Conservation (phyloP, 2,888 invertebrate genomes). For the Chaitophorus viminalis region DNA sequence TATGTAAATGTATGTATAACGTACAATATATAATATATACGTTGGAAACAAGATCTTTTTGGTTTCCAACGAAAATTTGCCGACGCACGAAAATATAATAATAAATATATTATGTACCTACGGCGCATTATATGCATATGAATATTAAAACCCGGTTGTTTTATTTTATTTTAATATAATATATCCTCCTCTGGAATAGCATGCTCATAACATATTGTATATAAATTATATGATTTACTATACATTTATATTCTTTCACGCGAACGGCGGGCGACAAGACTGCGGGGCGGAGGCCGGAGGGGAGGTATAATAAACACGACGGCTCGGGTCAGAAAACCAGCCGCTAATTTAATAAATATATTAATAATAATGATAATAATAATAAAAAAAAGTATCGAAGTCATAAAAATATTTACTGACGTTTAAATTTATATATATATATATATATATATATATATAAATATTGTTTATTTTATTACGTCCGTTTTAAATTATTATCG, state of each 20-base stretch:
- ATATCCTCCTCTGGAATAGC: background rate
- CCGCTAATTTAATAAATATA: conserved; percentile 1
- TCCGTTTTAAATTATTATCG: background rate
- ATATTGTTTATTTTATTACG: conserved; percentile 8
- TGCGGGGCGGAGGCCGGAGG: background rate
- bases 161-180: background rate
- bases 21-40: background rate
- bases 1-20: background rate
- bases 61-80: background rate
- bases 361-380: background rate
- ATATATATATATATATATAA: background rate
- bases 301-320: background rate
- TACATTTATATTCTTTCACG: background rate
- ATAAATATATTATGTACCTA: background rate
- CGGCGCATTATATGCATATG: background rate
- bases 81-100: background rate
- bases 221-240: background rate
- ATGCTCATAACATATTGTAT: background rate
- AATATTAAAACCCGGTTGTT: too few species aligned
- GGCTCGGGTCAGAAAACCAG: background rate
- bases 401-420: background rate
- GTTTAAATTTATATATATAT: background rate
- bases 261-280: background rate
- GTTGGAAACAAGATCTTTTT: background rate
- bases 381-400: background rate